Evolutionary conservation across 1,140 invertebrate genomes (phyloP), one percentile per base, ranked within the genome.

Genomic region (Prorops nasuta): DNA sequence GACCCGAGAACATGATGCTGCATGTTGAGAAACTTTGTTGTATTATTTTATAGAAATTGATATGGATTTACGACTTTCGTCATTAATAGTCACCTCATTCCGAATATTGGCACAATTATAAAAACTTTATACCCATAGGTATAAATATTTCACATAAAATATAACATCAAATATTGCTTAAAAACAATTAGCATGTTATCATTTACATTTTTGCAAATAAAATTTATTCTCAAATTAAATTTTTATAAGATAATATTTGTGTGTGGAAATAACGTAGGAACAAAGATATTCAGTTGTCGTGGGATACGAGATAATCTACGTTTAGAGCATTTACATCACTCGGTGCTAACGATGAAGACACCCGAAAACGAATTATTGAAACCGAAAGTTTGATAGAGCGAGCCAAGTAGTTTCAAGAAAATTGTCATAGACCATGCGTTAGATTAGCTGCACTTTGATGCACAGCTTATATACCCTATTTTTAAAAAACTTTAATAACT

Each of bases 31-130:
- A 72, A 92, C 89, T 7, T 72, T 97, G 35, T 91, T 92, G 1
- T 91, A 92, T 1, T 95, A 94, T 72, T 82, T 96, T 49, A 93
- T 91, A 2, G 92, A 97, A 82, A 88, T 92, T n/a, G 91, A 95
- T 69, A 89, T 87, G 14, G 87, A 92, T 41, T 77, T 97, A 6
- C 94, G 96, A 75, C 80, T 87, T 57, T 79, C 90, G 44, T 92
- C 93, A 94, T 95, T 60, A 94, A 91, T 24, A 94, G 96, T 77
- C 92, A 96, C 73, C 78, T 95, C 38, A 91, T 96, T 63, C 84
- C 81, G 28, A 31, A 91, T 89, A 0, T 77, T 96, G 20, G 86
- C 90, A 2, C 86, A 92, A 62, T 83, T 93, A 47, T 79, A 96
- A 8, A 85, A 84, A 60, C 71, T 71, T 10, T 72, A 75, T 54